Evolutionary conservation across 1,140 invertebrate genomes (phyloP).

Genomic region (Orchesella cincta): DNA sequence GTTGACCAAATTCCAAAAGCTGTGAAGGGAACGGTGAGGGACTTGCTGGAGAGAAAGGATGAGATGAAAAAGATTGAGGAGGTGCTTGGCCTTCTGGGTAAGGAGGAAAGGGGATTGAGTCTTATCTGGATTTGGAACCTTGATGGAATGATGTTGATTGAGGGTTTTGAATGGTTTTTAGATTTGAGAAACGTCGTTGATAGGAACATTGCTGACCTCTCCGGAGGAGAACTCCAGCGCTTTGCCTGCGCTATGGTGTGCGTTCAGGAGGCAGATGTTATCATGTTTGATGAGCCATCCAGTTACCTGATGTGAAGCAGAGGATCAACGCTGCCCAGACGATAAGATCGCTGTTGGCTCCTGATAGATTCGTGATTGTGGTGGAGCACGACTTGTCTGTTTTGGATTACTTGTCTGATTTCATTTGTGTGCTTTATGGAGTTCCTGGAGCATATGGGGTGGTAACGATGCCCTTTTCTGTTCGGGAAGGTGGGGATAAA

Average conservation of each 20-base stretch:
- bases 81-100: slow-evolving; percentile 86
- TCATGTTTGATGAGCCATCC: slow-evolving; percentile 99
- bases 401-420: slow-evolving; percentile 97
- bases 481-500: slow-evolving; percentile 95
- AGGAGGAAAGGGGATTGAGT: slow-evolving; percentile 41
- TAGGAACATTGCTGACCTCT: slow-evolving; percentile 85
- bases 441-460: slow-evolving; percentile 98
- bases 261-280: slow-evolving; percentile 97
- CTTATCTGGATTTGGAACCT: no score
- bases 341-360: slow-evolving; percentile 86
- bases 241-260: slow-evolving; percentile 99
- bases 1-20: slow-evolving; percentile 99
- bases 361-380: slow-evolving; percentile 95
- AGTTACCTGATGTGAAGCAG: slow-evolving; percentile 99
- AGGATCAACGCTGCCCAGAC: slow-evolving; percentile 95
- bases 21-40: slow-evolving; percentile 90
- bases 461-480: slow-evolving; percentile 99
- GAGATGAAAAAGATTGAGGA: slow-evolving; percentile 80
- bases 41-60: slow-evolving; percentile 89
- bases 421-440: slow-evolving; percentile 98
- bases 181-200: slow-evolving; percentile 87
- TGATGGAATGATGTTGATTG: no score
- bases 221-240: slow-evolving; percentile 96
- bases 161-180: slow-evolving; percentile 57
- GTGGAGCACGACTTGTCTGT: slow-evolving; percentile 99